phyloP scores from a whole-genome alignment of 2,888 invertebrate genomes.

The Eremobia ochroleuca region DNA sequence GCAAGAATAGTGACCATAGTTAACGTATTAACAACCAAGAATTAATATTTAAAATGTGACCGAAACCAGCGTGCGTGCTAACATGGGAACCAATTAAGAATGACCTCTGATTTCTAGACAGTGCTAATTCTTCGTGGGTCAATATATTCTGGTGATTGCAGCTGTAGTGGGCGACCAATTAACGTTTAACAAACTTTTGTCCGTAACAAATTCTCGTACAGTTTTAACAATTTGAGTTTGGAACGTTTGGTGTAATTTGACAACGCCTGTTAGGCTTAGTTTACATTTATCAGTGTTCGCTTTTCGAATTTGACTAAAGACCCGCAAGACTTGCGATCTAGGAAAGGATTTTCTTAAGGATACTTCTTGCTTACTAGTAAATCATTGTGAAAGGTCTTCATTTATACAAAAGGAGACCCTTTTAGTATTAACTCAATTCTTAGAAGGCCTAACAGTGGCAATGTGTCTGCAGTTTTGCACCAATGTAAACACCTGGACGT shows the following conservation, averaged over 20 bases:
- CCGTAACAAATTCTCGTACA: slow-evolving; percentile 89
- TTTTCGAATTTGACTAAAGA: slow-evolving; percentile 7
- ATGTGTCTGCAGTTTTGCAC: not conserved
- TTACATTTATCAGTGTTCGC: slow-evolving; percentile 61
- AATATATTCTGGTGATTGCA: slow-evolving; percentile 70
- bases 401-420: not conserved
- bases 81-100: slow-evolving; percentile 50
- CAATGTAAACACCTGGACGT: not conserved
- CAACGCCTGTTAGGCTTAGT: slow-evolving; percentile 75
- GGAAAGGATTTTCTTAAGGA: not conserved
- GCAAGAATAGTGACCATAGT: slow-evolving; percentile 84
- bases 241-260: slow-evolving; percentile 85
- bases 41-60: slow-evolving; percentile 86
- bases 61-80: slow-evolving; percentile 78
- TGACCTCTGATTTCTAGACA: slow-evolving; percentile 17
- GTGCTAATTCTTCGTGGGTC: slow-evolving; percentile 54
- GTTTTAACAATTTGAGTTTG: slow-evolving; percentile 89
- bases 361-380: not conserved
- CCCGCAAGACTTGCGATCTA: not conserved
- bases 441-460: not conserved
- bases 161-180: slow-evolving; percentile 86
- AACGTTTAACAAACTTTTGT: slow-evolving; percentile 87
- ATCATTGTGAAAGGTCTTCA: not conserved
- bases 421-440: not conserved
- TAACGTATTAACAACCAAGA: slow-evolving; percentile 85